Conservation (phyloP, 2,797 vertebrate genomes). For the Rousettus madagascariensis region DNA sequence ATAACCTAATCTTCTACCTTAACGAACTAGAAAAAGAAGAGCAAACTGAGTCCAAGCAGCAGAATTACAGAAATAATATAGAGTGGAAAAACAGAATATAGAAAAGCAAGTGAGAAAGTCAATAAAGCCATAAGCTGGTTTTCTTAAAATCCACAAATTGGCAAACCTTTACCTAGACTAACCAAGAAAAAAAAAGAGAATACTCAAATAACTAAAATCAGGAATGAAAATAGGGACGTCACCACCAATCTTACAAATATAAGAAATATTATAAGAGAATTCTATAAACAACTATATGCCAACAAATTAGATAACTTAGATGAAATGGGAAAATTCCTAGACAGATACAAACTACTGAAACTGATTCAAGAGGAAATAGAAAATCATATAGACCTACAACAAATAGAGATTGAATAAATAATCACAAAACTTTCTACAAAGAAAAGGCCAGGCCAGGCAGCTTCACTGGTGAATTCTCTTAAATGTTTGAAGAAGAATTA, state of each 20-base stretch:
- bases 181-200: background rate
- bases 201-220: conserved; percentile 36
- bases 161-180: background rate
- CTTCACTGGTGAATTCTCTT: background rate
- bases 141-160: conserved; percentile 38
- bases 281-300: background rate
- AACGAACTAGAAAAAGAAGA: conserved; percentile 26
- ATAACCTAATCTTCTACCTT: background rate
- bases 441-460: background rate
- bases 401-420: conserved; percentile 13
- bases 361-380: background rate
- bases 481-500: conserved; percentile 12
- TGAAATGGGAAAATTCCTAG: background rate
- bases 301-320: background rate
- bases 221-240: background rate
- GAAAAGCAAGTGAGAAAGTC: conserved; percentile 11
- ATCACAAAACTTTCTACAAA: background rate
- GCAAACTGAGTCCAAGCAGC: conserved; percentile 26
- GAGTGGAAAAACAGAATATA: conserved; percentile 16
- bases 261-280: conserved; percentile 4
- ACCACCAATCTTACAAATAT: background rate
- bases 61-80: conserved; percentile 31
- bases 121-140: background rate
- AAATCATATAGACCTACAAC: background rate
- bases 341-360: background rate